Evolutionary conservation across 1,140 invertebrate species (phyloP), one percentile per base, ranked within the genome.

Genomic region (Stegodyphus mimosarum): DNA sequence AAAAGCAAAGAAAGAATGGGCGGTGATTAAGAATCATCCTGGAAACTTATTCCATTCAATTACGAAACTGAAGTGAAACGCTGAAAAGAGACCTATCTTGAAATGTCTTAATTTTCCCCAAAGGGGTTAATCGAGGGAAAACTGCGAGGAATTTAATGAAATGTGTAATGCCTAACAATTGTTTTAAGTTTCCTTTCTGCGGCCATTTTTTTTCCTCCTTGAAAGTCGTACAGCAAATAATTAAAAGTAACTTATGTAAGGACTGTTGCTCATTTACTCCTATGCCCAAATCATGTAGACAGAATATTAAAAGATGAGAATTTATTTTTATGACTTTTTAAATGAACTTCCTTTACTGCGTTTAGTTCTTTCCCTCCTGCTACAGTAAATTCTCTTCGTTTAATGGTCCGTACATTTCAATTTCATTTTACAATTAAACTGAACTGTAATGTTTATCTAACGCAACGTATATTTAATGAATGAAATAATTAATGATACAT

Each of bases 121-220:
- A 11, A 50, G 78, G 78, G 50, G 78, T 80, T 80, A 80, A 80
- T 80, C 69, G 78, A 55, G 78, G 52, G 53, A 69, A 80, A 80
- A 80, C 71, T 80, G 78, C 53, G n/a, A 69, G 48, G 78, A 80
- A 80, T 80, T 80, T 80, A 80, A 80, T 80, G 78, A 80, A 72
- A 80, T 80, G 78, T 33, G 33, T 33, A 33, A 33, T 33, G 33
- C 7, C 78, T 13, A 66, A 66, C 64, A 7, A 66, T 48, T 69
- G 49, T 13, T 76, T 15, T 55, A 48, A 64, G 49, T 48, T 74
- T 10, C 3, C 51, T 7, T 15, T 78, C 64, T 67, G 67, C 63
- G 15, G 10, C 48, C 50, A 49, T 78, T 17, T n/a, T 49, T 18
- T 72, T 51, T 50, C 51, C 70, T 13, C 70, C n/a, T 78, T 78